A percentile compares a stretch with the other conserved stretches of the same genome.
phyloP scores from a whole-genome alignment of 1,140 invertebrate genomes.

The Leptoteleia sp. region DNA sequence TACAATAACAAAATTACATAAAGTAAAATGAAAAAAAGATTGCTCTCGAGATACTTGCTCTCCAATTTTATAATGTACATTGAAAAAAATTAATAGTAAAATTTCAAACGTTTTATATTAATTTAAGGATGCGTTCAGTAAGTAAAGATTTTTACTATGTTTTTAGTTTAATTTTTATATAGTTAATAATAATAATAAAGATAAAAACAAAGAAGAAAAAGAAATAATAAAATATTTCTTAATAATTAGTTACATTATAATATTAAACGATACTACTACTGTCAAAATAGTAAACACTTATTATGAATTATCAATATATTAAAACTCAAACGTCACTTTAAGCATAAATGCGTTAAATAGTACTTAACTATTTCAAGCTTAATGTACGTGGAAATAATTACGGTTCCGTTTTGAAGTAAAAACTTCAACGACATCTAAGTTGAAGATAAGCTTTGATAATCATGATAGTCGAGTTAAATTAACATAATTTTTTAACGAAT shows the following conservation, averaged over 20 bases:
- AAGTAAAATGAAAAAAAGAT: conserved; percentile 16
- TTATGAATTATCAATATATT: conserved; percentile 2
- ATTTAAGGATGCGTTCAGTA: too few relatives aligned
- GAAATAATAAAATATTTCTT: too few relatives aligned
- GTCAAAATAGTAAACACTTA: too few relatives aligned
- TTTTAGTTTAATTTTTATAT: conserved; percentile 20
- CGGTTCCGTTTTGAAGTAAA: conserved; percentile 9
- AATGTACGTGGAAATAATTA: conserved; percentile 22
- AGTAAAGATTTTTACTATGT: too few relatives aligned
- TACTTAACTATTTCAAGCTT: conserved; percentile 7
- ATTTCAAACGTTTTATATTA: conserved; percentile 11
- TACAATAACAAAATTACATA: conserved; percentile 14
- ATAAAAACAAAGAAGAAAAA: too few relatives aligned
- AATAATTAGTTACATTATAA: neutral
- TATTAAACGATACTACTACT: too few relatives aligned
- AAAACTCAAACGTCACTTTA: conserved; percentile 2
- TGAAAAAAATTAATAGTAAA: too few relatives aligned
- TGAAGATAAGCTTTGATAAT: conserved; percentile 18
- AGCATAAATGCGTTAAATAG: neutral
- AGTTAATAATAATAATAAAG: neutral
- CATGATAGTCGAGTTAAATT: conserved; percentile 1
- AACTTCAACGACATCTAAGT: conserved; percentile 7
- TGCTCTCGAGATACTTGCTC: conserved; percentile 20
- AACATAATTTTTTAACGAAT: neutral
- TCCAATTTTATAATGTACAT: conserved; percentile 34